Percentiles rank a stretch among this genome's conserved stretches.
Conservation (phyloP, 2,797 vertebrate species). For the Alca torda region DNA sequence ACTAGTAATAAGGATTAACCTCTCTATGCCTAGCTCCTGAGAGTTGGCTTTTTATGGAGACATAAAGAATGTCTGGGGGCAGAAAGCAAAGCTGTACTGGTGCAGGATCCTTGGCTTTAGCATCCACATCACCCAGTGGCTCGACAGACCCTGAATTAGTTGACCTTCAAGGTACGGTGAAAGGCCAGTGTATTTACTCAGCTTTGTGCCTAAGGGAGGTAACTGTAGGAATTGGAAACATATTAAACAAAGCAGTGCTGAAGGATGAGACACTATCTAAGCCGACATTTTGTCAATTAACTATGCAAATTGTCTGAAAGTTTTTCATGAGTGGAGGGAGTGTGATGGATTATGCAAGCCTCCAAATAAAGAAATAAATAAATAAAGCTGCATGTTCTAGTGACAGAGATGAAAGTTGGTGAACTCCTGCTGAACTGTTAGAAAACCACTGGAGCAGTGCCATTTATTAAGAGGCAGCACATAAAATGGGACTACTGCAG, state of each 20-base stretch:
- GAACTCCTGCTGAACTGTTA: conserved; percentile 39
- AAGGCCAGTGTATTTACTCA: conserved; percentile 42
- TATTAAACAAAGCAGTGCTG: neutral
- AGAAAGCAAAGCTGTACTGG: neutral
- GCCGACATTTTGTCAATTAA: conserved; percentile 45
- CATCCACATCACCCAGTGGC: neutral
- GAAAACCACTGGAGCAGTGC: neutral
- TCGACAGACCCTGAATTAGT: conserved; percentile 31
- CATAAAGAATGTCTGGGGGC: conserved; percentile 23
- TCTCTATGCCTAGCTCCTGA: conserved; percentile 27
- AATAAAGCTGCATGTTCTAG: neutral
- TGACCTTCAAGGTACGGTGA: conserved; percentile 55
- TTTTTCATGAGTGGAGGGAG: neutral
- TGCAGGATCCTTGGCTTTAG: conserved; percentile 1
- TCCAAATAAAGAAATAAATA: neutral
- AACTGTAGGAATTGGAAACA: conserved; percentile 1
- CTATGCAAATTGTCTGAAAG: conserved; percentile 27
- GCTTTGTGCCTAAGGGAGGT: conserved; percentile 29
- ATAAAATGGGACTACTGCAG: neutral
- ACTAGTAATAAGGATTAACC: conserved; percentile 67
- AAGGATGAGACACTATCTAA: conserved; percentile 29
- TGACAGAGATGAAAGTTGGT: neutral
- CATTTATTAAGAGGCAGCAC: conserved; percentile 30
- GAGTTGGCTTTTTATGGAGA: conserved; percentile 39
- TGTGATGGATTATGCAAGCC: neutral